Conservation (phyloP, 2,113 vertebrate genomes). For the Protobothrops flavoviridis region DNA sequence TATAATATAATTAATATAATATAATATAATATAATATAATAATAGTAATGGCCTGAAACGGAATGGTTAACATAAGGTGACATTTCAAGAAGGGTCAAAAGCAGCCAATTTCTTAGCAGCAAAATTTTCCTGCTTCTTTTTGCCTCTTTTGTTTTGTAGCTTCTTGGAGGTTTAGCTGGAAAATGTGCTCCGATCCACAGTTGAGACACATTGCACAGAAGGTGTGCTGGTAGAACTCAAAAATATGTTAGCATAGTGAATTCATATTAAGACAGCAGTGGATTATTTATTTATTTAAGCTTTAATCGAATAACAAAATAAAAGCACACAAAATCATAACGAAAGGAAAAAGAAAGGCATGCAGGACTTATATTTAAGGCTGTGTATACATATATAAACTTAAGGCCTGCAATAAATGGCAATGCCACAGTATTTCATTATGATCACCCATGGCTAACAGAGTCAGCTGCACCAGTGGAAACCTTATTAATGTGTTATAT, state of each 20-base stretch:
- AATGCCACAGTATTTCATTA: background rate
- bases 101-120: background rate
- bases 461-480: background rate
- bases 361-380: background rate
- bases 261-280: background rate
- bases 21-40: no score
- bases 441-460: background rate
- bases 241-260: background rate
- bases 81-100: background rate
- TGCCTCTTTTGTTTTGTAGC: background rate
- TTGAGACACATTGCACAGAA: background rate
- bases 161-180: background rate
- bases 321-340: background rate
- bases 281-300: background rate
- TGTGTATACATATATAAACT: background rate
- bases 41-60: background rate
- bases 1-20: no score
- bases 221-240: background rate
- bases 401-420: background rate
- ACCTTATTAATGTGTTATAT: background rate
- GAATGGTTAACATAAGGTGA: background rate
- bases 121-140: background rate
- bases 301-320: background rate
- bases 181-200: background rate
- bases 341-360: background rate